These are phyloP conservation scores for Harpagifer antarcticus DNA, from an alignment of 2,797 vertebrate genomes.

Conservation along the genomic window DNA sequence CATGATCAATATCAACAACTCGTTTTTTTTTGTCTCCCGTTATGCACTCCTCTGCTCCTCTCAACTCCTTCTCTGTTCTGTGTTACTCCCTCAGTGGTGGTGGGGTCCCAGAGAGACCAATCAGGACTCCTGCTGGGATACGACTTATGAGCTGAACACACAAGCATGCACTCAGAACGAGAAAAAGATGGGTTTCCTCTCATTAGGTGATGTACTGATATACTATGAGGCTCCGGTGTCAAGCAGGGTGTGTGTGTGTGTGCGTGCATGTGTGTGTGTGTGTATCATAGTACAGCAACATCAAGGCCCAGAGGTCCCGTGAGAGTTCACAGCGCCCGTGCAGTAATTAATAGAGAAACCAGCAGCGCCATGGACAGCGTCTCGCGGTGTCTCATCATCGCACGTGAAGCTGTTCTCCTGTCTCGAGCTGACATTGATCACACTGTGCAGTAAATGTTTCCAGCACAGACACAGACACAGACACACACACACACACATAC, in stretches of 20 bases:
- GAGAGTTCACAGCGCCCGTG: conserved; percentile 63
- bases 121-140: conserved; percentile 71
- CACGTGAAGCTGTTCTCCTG: conserved; percentile 40
- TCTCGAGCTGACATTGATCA: conserved; percentile 44
- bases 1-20: conserved; percentile 47
- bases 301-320: conserved; percentile 67
- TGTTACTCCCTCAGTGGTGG: conserved; percentile 52
- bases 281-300: conserved; percentile 59
- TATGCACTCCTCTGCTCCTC: conserved; percentile 38
- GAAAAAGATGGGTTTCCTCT: conserved; percentile 47
- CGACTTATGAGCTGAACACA: conserved; percentile 64
- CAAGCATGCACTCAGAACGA: background rate
- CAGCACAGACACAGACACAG: background rate
- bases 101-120: conserved; percentile 80
- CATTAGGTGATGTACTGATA: conserved; percentile 66
- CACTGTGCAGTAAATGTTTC: conserved; percentile 11
- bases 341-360: conserved; percentile 66
- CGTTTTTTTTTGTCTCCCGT: conserved; percentile 21
- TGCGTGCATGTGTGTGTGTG: conserved; percentile 16
- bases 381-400: conserved; percentile 41
- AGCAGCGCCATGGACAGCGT: conserved; percentile 58
- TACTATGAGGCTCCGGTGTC: conserved; percentile 39
- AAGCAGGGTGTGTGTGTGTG: conserved; percentile 22
- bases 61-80: conserved; percentile 45
- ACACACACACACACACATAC: background rate